Base-by-base conservation (phyloP, 2,113 vertebrate species). In the Dascyllus trimaculatus region DNA sequence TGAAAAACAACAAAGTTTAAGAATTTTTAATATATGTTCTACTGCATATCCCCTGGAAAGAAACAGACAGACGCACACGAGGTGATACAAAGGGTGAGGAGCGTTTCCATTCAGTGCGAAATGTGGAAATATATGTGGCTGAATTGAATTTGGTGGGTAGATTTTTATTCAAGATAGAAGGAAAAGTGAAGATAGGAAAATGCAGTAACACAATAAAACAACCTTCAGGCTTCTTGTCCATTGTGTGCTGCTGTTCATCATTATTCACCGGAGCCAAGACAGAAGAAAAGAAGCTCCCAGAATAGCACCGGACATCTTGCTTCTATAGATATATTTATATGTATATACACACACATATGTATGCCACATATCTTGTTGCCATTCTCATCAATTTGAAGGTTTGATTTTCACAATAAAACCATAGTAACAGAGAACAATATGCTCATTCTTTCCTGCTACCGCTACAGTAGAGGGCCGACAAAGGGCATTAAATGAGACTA, bases 141-240 rank as follows among this genome's bases (percentile, higher is more conserved):
- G 26, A 25, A 38, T 26, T 26, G 59, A 26, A 68, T 18, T 60
- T 59, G 40, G 1, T 18, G 35, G 17, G 40, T 57, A 29, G 45
- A 77, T 40, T 26, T 56, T 7, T 24, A 3, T 22, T 64, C 14
- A 22, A 8, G 19, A 53, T 58, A 17, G 8, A 49, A 32, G 32
- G 77, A 64, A 24, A 65, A 51, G 11, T 29, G 45, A 67, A 63
- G 11, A 24, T 15, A 43, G 22, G 57, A 63, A 71, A 59, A 66
- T 14, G 53, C 2, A 25, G 53, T 4, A 9, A 56, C 13, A 56
- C 35, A 73, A 82, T 43, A 18, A 77, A 66, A 73, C 48, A 70
- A 66, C 54, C 56, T 78, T 58, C 29, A 73, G 62, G 7, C 19
- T 18, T 53, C 18, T 19, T 25, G n/a, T 53, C 13, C 7, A 26